Base-by-base conservation (phyloP, 1,140 invertebrate genomes). In the Xylocopa sonorina region DNA sequence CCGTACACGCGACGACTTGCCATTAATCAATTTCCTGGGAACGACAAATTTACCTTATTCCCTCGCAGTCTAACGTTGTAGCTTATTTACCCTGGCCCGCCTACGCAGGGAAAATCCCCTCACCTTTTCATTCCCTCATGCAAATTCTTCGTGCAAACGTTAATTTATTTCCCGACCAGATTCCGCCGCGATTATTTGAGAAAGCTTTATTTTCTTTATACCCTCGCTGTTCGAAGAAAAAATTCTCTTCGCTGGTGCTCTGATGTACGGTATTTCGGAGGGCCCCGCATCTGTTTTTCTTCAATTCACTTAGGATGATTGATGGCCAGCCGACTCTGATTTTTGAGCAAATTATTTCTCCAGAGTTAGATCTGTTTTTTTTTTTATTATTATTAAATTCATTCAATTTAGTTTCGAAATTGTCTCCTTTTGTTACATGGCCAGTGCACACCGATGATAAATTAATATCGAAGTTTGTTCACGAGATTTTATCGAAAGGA, bases 1-100 rank as follows among this genome's bases (percentile, higher is more conserved):
- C 18, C 6, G 27, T 43, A 16, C 16, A 18, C n/a, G 12, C 24
- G n/a, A 18, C 64, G 53, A 38, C 41, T 38, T n/a, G 12, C 32
- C 53, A 77, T 77, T 77, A 77, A 77, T 77, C 74, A 77, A 77
- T 77, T 77, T 58, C 66, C 21, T 1, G 18, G 4, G 18, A 27
- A 6, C 41, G 74, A 77, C 74, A 77, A 77, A 53, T 69, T 77
- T 77, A 77, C 74, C 43, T 77, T 77, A 77, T 77, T 77, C 53
- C 53, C 2, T 0, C 32, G 41, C n/a, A n/a, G n/a, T 50, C 64
- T 38, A 77, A 77, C 74, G 32, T 62, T 57, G 12, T 53, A 43
- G 18, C 69, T 77, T 60, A 77, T 68, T 69, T 77, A 77, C 64
- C n/a, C 34, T 38, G 29, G 21, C 12, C 6, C 41, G 41, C 53